phyloP scores from a whole-genome alignment of 2,888 invertebrate genomes.

The Protonemura montana region DNA sequence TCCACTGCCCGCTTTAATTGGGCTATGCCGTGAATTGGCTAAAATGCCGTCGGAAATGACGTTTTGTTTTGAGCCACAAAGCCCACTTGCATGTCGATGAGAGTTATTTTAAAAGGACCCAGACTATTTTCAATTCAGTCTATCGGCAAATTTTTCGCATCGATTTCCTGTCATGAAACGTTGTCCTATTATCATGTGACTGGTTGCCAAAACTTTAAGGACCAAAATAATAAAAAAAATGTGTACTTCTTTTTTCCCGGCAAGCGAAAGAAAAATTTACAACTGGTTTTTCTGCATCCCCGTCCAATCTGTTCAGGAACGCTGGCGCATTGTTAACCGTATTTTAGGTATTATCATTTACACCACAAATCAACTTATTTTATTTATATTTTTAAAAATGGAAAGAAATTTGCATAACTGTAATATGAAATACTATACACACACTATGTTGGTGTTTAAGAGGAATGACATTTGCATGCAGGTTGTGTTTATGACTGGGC shows the following conservation, averaged over 20 bases:
- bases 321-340: not conserved
- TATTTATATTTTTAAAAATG: not conserved
- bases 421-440: not conserved
- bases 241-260: not conserved
- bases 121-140: not conserved
- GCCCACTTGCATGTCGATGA: not conserved
- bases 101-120: not conserved
- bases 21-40: not conserved
- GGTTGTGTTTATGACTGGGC: not conserved
- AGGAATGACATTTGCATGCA: not conserved
- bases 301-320: not conserved
- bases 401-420: not conserved
- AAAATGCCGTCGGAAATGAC: not conserved
- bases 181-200: not conserved
- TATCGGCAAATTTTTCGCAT: not conserved
- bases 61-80: not conserved
- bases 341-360: constrained; percentile 2
- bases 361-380: constrained; percentile 1
- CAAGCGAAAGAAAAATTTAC: not conserved
- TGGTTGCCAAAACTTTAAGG: not conserved
- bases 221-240: not conserved
- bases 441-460: not conserved
- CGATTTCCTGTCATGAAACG: not conserved
- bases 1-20: not conserved
- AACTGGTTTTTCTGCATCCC: not conserved